Base-by-base conservation (phyloP, 2,888 invertebrate species). In the Hemistola chrysoprasaria region DNA sequence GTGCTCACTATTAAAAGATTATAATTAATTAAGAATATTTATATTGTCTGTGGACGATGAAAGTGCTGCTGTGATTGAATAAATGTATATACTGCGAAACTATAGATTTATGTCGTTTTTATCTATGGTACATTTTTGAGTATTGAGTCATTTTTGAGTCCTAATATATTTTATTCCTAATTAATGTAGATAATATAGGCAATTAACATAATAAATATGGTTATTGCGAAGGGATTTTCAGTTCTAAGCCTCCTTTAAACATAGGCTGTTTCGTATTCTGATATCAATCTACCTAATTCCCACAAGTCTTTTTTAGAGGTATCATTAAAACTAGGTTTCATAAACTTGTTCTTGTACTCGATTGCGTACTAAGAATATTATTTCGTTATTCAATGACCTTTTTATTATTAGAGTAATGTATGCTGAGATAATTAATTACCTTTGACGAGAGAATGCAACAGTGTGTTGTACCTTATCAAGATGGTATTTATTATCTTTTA, bases 11-110 rank as follows among this genome's bases (percentile, higher is more conserved):
- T 55, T 49, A 35, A 62, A 47, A 59, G 44, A 53, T 50, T 53
- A 21, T 10, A 36, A 35, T 23, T 50, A 52, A 47, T 47, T 47
- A 56, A 36, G 37, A 43, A 45, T 47, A 52, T 56, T 46, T 53
- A 63, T 60, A 29, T 59, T 59, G 62, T 65, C 37, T 55, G 47
- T 44, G 56, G 53, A 62, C 39, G 49, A 53, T 50, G 59, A 65
- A 59, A 55, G 58, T 56, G 46, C 59, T 56, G 65, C 71, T 74
- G 66, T 73, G 70, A 56, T 51, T 45, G 41, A 57, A 47, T 50
- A 43, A 47, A 46, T 40, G 39, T 47, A 47, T 36, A 40, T 47
- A 43, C 29, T 44, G 43, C 34, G 43, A 44, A 44, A 30, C 24
- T 5, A 9, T 23, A 8, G 8, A 7, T 24, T 3, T 23, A n/a